Evolutionary conservation across 2,113 vertebrate genomes (phyloP).

Genomic region (Gobio gobio): DNA sequence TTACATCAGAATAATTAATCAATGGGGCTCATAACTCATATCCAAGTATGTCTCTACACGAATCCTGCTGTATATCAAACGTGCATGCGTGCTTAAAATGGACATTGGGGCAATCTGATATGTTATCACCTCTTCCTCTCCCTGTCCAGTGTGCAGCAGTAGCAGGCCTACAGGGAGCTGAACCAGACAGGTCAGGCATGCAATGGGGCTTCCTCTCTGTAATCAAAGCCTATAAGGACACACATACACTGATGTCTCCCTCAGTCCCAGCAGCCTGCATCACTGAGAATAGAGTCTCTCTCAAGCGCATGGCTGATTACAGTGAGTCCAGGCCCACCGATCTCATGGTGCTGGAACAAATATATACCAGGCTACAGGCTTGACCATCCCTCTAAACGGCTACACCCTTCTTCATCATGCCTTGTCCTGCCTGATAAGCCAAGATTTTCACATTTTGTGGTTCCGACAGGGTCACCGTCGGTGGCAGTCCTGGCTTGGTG

Average conservation of each 20-base stretch:
- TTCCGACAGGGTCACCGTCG: background rate
- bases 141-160: conserved; percentile 60
- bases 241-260: conserved; percentile 41
- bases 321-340: conserved; percentile 23
- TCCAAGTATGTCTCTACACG: background rate
- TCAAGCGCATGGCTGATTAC: conserved; percentile 52
- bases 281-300: conserved; percentile 44
- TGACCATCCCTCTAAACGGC: conserved; percentile 47
- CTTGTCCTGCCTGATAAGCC: conserved; percentile 69
- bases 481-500: background rate
- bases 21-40: conserved; percentile 24
- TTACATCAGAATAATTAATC: conserved; percentile 29
- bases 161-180: conserved; percentile 56
- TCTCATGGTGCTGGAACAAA: conserved; percentile 69
- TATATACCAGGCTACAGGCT: conserved; percentile 60
- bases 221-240: conserved; percentile 60
- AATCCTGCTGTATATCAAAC: conserved; percentile 32
- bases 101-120: conserved; percentile 36
- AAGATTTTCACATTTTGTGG: conserved; percentile 62
- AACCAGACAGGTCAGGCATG: conserved; percentile 53
- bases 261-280: conserved; percentile 45
- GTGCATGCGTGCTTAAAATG: background rate
- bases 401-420: conserved; percentile 38
- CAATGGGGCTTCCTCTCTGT: conserved; percentile 64
- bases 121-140: conserved; percentile 29